Conservation (phyloP, 2,797 vertebrate genomes). For the Propithecus deckenii region DNA sequence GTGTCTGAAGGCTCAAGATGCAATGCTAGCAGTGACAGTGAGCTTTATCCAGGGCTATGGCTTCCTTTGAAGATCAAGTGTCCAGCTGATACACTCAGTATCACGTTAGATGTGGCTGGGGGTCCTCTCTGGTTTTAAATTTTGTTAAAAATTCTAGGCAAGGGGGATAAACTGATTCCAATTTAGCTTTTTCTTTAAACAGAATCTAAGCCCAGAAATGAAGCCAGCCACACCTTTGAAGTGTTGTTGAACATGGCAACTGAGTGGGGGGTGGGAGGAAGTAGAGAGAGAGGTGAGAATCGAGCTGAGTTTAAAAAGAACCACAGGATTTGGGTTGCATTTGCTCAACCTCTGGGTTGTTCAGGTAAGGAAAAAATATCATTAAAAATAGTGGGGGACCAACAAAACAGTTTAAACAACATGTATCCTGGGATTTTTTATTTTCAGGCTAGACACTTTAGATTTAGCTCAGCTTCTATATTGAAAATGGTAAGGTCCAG, state of each 20-base stretch:
- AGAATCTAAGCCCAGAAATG: slow-evolving; percentile 71
- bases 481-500: not conserved
- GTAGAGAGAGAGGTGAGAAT: slow-evolving; percentile 16
- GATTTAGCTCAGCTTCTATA: slow-evolving; percentile 14
- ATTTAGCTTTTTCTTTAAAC: slow-evolving; percentile 67
- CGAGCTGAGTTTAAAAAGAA: slow-evolving; percentile 50
- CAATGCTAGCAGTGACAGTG: not conserved
- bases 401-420: slow-evolving; percentile 60
- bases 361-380: slow-evolving; percentile 56
- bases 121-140: slow-evolving; percentile 71
- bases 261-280: slow-evolving; percentile 37
- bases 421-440: slow-evolving; percentile 15
- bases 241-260: slow-evolving; percentile 63
- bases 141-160: slow-evolving; percentile 69
- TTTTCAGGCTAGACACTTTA: not conserved
- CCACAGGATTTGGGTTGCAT: slow-evolving; percentile 34
- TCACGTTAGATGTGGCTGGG: slow-evolving; percentile 69
- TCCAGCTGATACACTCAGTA: slow-evolving; percentile 68
- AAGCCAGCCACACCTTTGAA: slow-evolving; percentile 72
- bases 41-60: not conserved
- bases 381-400: slow-evolving; percentile 64
- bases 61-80: slow-evolving; percentile 57
- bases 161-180: slow-evolving; percentile 68
- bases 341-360: slow-evolving; percentile 52
- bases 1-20: not conserved